Base-by-base conservation (phyloP, 2,888 invertebrate species). In the Oxytorus armatus region DNA sequence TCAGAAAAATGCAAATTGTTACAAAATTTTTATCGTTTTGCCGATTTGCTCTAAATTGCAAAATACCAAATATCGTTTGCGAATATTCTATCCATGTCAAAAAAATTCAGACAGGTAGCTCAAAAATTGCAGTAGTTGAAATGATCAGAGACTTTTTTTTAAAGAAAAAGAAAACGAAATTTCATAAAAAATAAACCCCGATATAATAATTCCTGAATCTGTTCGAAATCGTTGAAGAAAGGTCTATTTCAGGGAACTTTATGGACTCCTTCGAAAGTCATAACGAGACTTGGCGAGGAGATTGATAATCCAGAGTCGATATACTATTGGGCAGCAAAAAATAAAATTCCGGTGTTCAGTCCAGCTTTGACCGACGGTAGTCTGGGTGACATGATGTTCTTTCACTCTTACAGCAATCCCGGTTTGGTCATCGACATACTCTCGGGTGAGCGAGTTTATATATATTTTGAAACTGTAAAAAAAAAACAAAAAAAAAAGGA, bases 321-420 rank as follows among this genome's bases (percentile, higher is more conserved):
- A 73, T 98, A 97, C 89, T 99, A 98, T 89, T 99, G 99, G 99
- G 98, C 98, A 14, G 96, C 97, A 86, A 97, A 96, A 91, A 98
- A 99, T 92, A 95, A 97, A 89, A 99, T 99, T 90, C 99, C 99
- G 0, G 96, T 99, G 0, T 99, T 97, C 91, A 97, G 98, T 92
- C 99, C 99, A 0, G 99, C 99, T 0, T 92, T 99, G 79, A 99
- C 99, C 0, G 99, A 99, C 93, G 99, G 99, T 0, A 98, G 98
- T 85, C 93, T 97, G 79, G 98, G 99, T 0, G 99, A 99, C 90
- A 99, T 99, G 99, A 97, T 99, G 95, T 99, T 98, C 92, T 98
- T 99, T 90, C 99, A 99, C 92, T 98, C 98, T 0, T 98, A 96
- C 90, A 96, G 95, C 85, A 96, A 96, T 90, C 98, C 99, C 0